Evolutionary conservation across 1,140 invertebrate genomes (phyloP), one percentile per base, ranked within the genome.

Genomic region (Popillia japonica): DNA sequence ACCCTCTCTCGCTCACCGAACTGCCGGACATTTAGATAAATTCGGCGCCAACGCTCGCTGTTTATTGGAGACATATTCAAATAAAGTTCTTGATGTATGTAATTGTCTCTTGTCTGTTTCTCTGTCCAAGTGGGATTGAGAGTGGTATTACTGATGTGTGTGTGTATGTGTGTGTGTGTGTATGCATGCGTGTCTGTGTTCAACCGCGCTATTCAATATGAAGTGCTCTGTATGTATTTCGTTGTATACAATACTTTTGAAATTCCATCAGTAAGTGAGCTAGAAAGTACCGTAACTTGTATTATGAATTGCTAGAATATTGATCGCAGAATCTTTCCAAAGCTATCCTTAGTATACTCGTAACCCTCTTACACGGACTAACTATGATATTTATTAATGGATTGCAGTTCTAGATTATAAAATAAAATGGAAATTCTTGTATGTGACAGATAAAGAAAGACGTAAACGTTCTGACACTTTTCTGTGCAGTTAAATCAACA

Each of bases 1-100:
- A 42, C 44, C 44, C 74, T 48, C 22, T 48, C 74, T 34, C 41
- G 40, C 74, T 48, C 22, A 48, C 40, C 34, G 22, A 75, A 75
- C 76, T 77, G 42, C 61, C 61, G 79, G 78, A 81, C 78, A 79
- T 81, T 81, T 81, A 79, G 80, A 81, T 81, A 81, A 81, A 81
- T 81, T 81, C 77, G 79, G 79, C 80, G 80, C 80, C 80, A 81
- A 81, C 80, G 80, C 77, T 61, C 78, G 41, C 74, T 78, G 77
- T 78, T 78, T 77, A 75, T 75, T 75, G 74, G 74, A 75, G 74
- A 75, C 74, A 75, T 75, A 55, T 75, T 75, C 74, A 75, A 75
- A 75, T 75, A 75, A 75, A 75, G 34, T 75, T 34, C 74, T 55
- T 75, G 74, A 75, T 75, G 41, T 75, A 75, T 75, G 74, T 75